Evolutionary conservation across 2,797 vertebrate genomes (phyloP), one percentile per base, ranked within the genome.

Genomic region (Enteromius thamalakanensis): DNA sequence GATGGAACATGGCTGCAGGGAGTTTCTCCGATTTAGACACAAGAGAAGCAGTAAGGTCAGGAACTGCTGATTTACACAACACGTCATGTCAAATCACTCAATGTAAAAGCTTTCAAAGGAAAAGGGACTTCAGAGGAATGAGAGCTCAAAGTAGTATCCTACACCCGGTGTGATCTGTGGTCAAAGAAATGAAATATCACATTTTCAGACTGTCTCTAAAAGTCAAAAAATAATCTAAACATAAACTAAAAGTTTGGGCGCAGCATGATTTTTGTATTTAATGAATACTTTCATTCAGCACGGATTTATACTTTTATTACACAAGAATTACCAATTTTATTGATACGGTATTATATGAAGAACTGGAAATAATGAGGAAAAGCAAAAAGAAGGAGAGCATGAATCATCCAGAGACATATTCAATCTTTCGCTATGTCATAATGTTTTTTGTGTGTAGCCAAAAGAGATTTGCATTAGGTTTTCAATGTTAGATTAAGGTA

Each of bases 1-100:
- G 6, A 47, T 70, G 67, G n/a, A 69, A 45, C 67, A 69, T 26
- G 68, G 6, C n/a, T 45, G 68, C 40, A 70, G n/a, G n/a, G 40
- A 26, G 8, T 70, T 45, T 23, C 40, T 70, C 14, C 40, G n/a
- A 26, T 70, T 70, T 26, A 70, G 68, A 45, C 40, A 70, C n/a
- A 70, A 70, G 68, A 47, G 21, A 23, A 17, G 47, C 60, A 32
- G 40, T 45, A 47, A 70, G 40, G n/a, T 47, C 12, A 26, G 6
- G 14, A 69, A 23, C 40, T 45, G 67, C 0, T 69, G 6, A 69
- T 69, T 42, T 69, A 69, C 37, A 69, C n/a, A 69, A 45, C 67
- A 69, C 14, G 21, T 69, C 65, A 64, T 10, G 62, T 69, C 12
- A 70, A 45, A 70, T 26, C 12, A 45, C 17, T 12, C n/a, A 23